Percentiles rank a stretch among this genome's conserved stretches.
These are phyloP conservation scores for Hyppa rectilinea DNA, from an alignment of 2,888 invertebrate genomes.

Conservation along the genomic window DNA sequence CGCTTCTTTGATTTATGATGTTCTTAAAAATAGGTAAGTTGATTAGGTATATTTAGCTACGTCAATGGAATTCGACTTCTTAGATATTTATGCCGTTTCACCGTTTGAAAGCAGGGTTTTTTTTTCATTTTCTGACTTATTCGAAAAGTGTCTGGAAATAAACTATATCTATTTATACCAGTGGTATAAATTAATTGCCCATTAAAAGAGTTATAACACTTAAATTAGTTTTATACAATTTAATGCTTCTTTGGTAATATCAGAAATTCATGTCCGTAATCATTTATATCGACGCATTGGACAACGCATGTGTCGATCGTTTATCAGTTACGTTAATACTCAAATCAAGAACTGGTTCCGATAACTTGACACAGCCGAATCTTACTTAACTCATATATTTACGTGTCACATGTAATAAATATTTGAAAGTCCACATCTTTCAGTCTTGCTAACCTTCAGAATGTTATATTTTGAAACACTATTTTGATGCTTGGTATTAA, in stretches of 20 bases:
- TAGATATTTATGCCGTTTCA: not conserved
- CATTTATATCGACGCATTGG: constrained; percentile 39
- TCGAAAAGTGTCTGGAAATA: too few species aligned
- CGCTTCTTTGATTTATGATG: not conserved
- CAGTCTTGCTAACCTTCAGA: constrained; percentile 75
- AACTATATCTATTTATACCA: too few species aligned
- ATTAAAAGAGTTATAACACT: too few species aligned
- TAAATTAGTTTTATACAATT: constrained; percentile 11
- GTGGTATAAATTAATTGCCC: too few species aligned
- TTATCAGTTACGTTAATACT: constrained; percentile 61
- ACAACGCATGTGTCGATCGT: constrained; percentile 52
- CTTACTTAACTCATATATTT: constrained; percentile 73
- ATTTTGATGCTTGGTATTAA: constrained; percentile 64
- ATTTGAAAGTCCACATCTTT: constrained; percentile 82
- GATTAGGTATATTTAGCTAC: constrained; percentile 1
- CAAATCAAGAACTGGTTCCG: constrained; percentile 72
- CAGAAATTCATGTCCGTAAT: constrained; percentile 1
- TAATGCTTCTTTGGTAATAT: constrained; percentile 9
- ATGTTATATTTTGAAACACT: constrained; percentile 75
- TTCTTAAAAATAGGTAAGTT: not conserved
- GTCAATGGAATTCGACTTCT: not conserved
- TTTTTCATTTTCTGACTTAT: too few species aligned
- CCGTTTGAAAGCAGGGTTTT: not conserved
- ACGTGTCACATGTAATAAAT: constrained; percentile 72
- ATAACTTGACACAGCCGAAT: constrained; percentile 69